These are phyloP conservation scores for Nothoprocta perdicaria DNA, from an alignment of 2,113 vertebrate genomes.

Conservation along the genomic window DNA sequence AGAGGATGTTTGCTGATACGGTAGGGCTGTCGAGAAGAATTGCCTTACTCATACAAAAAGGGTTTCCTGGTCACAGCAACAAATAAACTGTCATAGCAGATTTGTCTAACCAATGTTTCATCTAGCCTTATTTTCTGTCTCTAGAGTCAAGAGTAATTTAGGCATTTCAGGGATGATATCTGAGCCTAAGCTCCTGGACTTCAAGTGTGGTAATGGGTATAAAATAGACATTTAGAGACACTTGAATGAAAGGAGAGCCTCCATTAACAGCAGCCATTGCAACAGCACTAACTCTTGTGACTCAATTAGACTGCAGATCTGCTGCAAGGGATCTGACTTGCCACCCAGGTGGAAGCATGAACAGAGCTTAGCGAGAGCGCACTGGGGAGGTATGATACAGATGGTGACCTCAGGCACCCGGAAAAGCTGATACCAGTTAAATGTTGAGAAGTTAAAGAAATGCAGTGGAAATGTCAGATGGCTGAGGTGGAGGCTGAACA, in stretches of 20 bases:
- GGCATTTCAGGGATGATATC: neutral
- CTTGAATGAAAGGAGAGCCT: neutral
- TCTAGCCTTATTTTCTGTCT: neutral
- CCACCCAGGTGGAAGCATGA: neutral
- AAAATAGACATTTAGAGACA: constrained; percentile 1
- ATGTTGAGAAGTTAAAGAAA: neutral
- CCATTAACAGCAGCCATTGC: neutral
- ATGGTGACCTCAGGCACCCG: neutral
- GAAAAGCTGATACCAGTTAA: neutral
- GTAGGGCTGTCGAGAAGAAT: neutral
- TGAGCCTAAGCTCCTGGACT: neutral
- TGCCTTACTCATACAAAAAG: neutral
- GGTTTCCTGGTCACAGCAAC: neutral
- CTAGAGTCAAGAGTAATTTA: neutral
- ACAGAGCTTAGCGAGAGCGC: neutral
- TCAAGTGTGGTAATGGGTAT: neutral
- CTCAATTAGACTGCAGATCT: neutral
- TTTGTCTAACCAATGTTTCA: neutral
- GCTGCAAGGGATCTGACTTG: neutral
- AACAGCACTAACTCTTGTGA: neutral
- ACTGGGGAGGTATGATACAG: neutral
- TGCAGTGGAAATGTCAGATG: neutral
- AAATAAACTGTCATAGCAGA: neutral
- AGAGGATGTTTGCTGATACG: neutral
- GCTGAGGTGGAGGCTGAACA: accelerated